Percentiles rank a stretch among this genome's conserved stretches.
These are phyloP conservation scores for Zapornia atra DNA, from an alignment of 2,113 vertebrate species.

Conservation along the genomic window DNA sequence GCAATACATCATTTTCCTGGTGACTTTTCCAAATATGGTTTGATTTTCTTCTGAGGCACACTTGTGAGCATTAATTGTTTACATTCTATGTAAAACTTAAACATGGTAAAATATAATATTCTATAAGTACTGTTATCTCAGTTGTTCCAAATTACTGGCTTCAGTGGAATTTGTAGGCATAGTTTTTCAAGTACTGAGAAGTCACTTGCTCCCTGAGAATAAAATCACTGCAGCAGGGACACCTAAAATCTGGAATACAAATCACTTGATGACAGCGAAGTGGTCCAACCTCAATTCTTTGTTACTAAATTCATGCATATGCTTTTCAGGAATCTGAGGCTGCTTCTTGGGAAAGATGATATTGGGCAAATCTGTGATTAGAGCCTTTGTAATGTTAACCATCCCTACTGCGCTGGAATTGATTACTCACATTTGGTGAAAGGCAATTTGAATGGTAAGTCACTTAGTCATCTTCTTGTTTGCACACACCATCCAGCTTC, in stretches of 20 bases:
- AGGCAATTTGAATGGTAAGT: slow-evolving; percentile 70
- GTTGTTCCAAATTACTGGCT: slow-evolving; percentile 56
- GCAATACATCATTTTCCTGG: not conserved
- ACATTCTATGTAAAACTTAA: slow-evolving; percentile 8
- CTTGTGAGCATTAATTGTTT: not conserved
- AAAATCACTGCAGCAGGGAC: slow-evolving; percentile 65
- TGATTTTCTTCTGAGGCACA: not conserved
- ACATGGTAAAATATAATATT: slow-evolving; percentile 9
- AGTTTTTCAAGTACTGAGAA: slow-evolving; percentile 69
- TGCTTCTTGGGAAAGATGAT: slow-evolving; percentile 71
- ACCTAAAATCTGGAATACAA: slow-evolving; percentile 69
- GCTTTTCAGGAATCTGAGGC: slow-evolving; percentile 57
- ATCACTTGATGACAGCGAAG: slow-evolving; percentile 50
- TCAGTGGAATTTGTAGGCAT: slow-evolving; percentile 59
- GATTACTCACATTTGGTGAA: slow-evolving; percentile 70
- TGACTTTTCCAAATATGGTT: not conserved
- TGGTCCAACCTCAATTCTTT: slow-evolving; percentile 32
- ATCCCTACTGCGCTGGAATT: slow-evolving; percentile 71
- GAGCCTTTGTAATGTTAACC: slow-evolving; percentile 74
- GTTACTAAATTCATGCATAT: slow-evolving; percentile 66
- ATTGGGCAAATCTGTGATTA: slow-evolving; percentile 72
- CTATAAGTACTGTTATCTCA: slow-evolving; percentile 62
- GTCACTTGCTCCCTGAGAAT: slow-evolving; percentile 61
- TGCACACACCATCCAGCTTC: slow-evolving; percentile 71
- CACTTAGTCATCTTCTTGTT: slow-evolving; percentile 72